Conservation (phyloP, 1,140 invertebrate genomes). For the Phortica variegata region DNA sequence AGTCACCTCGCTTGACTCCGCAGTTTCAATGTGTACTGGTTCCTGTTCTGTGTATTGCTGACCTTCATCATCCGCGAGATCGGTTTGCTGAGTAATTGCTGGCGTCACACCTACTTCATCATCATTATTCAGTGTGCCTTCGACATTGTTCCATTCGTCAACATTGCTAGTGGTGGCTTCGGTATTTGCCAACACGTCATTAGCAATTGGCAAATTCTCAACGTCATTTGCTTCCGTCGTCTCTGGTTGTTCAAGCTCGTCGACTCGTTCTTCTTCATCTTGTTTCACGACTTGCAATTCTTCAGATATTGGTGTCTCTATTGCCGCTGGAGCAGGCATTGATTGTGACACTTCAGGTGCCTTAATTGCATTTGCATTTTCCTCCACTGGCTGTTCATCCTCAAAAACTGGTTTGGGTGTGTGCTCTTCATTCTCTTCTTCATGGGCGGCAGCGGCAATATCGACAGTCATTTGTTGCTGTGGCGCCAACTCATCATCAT, state of each 20-base stretch:
- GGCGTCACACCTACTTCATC: conserved; percentile 20
- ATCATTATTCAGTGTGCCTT: neutral
- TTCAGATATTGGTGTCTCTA: neutral
- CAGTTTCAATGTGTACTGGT: conserved; percentile 4
- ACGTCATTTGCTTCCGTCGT: conserved; percentile 1
- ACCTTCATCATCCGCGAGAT: conserved; percentile 8
- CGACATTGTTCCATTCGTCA: neutral
- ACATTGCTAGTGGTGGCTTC: no score
- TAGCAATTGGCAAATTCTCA: conserved; percentile 10
- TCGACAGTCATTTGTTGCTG: no score
- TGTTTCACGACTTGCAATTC: neutral
- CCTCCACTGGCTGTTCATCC: conserved; percentile 8
- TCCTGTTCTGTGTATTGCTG: conserved; percentile 12
- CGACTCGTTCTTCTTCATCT: neutral
- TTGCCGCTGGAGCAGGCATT: conserved; percentile 27
- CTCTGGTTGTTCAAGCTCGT: conserved; percentile 7
- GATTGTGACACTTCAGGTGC: conserved; percentile 47
- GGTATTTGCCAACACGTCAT: conserved; percentile 30
- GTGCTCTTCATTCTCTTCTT: neutral
- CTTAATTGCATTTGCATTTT: conserved; percentile 51
- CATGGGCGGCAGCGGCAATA: conserved; percentile 10
- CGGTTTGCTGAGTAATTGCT: conserved; percentile 9
- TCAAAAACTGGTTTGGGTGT: neutral
- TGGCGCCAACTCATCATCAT: conserved; percentile 55
- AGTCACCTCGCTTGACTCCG: no score